These are phyloP conservation scores for Xiphophorus couchianus DNA, from an alignment of 2,113 vertebrate genomes.

Conservation along the genomic window DNA sequence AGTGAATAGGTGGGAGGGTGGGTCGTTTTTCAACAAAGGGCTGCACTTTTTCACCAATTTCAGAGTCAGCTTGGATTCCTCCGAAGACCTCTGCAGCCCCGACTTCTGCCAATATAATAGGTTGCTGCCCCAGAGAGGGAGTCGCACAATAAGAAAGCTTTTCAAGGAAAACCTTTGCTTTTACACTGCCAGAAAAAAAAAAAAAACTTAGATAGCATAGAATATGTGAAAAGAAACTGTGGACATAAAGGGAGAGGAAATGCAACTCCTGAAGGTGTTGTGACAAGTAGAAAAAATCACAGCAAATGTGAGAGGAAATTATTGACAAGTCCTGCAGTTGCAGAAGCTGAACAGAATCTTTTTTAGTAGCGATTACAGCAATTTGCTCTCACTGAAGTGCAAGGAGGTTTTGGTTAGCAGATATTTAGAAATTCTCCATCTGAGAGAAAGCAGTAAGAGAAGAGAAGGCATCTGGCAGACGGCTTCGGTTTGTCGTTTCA, in stretches of 20 bases:
- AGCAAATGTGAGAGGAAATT: slow-evolving; percentile 45
- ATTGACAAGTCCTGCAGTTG: slow-evolving; percentile 50
- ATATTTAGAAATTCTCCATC: slow-evolving; percentile 70
- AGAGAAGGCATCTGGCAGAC: slow-evolving; percentile 63
- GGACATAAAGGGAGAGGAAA: slow-evolving; percentile 3
- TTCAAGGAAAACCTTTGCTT: slow-evolving; percentile 20
- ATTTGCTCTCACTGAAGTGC: slow-evolving; percentile 73
- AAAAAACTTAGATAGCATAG: not conserved
- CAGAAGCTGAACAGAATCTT: slow-evolving; percentile 47
- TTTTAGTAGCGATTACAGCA: slow-evolving; percentile 68
- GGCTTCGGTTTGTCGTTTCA: slow-evolving; percentile 60
- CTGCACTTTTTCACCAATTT: slow-evolving; percentile 10
- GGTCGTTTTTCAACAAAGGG: not conserved
- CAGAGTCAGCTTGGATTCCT: slow-evolving; percentile 15
- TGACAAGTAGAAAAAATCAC: not conserved
- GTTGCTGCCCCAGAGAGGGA: slow-evolving; percentile 21
- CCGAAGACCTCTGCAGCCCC: slow-evolving; percentile 26
- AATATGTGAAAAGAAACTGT: not conserved
- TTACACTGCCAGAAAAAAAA: slow-evolving; percentile 7
- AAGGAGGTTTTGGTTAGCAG: slow-evolving; percentile 71
- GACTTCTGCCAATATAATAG: slow-evolving; percentile 27
- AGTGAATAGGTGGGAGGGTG: slow-evolving; percentile 1
- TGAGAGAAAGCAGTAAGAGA: slow-evolving; percentile 50
- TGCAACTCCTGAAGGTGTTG: slow-evolving; percentile 1
- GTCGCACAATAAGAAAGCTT: slow-evolving; percentile 22